Conservation (phyloP, 2,888 invertebrate species). For the Chironomus riparius region DNA sequence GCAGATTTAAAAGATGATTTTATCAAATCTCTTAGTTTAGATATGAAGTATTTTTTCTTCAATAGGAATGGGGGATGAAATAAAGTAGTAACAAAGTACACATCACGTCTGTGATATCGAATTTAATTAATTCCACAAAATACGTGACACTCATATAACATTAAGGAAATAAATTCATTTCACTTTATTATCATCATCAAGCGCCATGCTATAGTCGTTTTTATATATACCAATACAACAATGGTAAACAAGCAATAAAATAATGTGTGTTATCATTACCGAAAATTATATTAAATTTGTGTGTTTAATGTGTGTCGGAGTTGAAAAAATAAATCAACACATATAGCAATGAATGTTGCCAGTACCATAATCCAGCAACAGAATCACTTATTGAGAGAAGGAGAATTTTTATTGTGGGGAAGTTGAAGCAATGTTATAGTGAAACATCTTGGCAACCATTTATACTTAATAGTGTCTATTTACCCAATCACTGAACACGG, state of each 20-base stretch:
- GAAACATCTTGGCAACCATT: constrained; percentile 25
- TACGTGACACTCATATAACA: constrained; percentile 16
- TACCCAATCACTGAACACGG: constrained; percentile 23
- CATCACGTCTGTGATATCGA: constrained; percentile 14
- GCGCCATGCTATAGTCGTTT: background rate
- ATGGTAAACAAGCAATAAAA: constrained; percentile 8
- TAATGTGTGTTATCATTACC: constrained; percentile 26
- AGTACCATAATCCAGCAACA: background rate
- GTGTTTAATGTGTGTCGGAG: background rate
- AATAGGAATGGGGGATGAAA: too few relatives aligned
- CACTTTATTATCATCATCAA: constrained; percentile 18
- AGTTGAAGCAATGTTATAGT: background rate
- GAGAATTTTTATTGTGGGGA: background rate
- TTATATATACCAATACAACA: background rate
- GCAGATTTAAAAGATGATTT: background rate
- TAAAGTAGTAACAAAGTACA: background rate
- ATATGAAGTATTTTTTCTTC: too few relatives aligned
- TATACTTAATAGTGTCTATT: constrained; percentile 18
- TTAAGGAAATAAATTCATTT: constrained; percentile 22
- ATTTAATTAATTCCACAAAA: constrained; percentile 25
- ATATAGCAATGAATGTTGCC: background rate
- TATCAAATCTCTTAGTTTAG: background rate
- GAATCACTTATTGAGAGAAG: background rate
- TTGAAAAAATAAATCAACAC: background rate
- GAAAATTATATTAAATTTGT: constrained; percentile 27